Percentiles rank a stretch among this genome's conserved stretches.
phyloP scores from a whole-genome alignment of 2,888 invertebrate genomes.

The Chorisops tibialis region DNA sequence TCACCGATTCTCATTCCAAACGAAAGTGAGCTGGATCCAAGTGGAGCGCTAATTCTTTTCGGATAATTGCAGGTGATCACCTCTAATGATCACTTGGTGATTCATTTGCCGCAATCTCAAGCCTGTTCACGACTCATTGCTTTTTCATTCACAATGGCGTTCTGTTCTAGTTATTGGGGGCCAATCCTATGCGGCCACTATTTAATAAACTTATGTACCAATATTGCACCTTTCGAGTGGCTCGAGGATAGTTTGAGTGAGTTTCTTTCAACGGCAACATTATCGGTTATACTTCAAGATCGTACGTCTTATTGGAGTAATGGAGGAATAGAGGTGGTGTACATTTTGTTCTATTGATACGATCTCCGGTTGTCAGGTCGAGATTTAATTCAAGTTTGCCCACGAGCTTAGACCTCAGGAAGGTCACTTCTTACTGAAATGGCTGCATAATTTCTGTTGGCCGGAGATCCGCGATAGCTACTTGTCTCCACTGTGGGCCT shows the following conservation, averaged over 20 bases:
- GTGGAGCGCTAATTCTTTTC: background rate
- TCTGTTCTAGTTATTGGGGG: constrained; percentile 8
- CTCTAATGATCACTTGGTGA: background rate
- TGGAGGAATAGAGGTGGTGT: background rate
- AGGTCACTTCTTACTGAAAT: background rate
- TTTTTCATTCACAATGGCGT: background rate
- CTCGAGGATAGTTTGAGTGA: background rate
- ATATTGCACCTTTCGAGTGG: too few relatives aligned
- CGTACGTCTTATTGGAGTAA: background rate
- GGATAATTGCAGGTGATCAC: background rate
- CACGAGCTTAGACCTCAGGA: constrained; percentile 10
- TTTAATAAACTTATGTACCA: too few relatives aligned
- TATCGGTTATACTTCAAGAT: background rate
- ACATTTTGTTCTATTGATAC: background rate
- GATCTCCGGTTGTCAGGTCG: constrained; percentile 7
- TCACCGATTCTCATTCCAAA: too few relatives aligned
- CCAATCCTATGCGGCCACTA: background rate
- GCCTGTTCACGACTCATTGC: constrained; percentile 4
- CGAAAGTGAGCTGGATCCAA: background rate
- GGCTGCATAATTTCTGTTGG: background rate
- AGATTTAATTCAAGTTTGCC: background rate
- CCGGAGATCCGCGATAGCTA: too few relatives aligned
- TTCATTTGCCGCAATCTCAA: constrained; percentile 5
- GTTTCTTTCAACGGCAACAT: background rate
- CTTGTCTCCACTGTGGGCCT: too few relatives aligned